Percentiles rank a stretch among this genome's conserved stretches.
phyloP scores from a whole-genome alignment of 2,113 vertebrate genomes.

The Perca fluviatilis region DNA sequence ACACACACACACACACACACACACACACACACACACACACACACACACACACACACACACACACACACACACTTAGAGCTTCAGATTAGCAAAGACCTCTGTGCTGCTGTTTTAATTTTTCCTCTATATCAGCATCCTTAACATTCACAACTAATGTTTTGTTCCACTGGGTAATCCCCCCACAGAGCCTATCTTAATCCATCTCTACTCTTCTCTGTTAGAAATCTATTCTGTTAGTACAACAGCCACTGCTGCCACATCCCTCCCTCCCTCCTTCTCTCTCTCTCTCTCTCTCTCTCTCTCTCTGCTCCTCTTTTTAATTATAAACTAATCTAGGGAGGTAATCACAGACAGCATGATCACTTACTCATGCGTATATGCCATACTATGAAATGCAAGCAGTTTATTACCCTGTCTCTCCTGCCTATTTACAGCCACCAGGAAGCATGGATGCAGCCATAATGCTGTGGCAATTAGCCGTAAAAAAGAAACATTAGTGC shows the following conservation, averaged over 20 bases:
- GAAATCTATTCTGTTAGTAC: constrained; percentile 35
- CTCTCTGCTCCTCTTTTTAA: constrained; percentile 62
- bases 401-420: constrained; percentile 32
- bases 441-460: constrained; percentile 37
- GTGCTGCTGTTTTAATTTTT: constrained; percentile 49
- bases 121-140: constrained; percentile 58
- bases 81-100: constrained; percentile 30
- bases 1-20: constrained; percentile 11
- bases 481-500: constrained; percentile 40
- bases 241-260: not conserved
- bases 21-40: constrained; percentile 16
- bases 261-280: not conserved
- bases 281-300: not conserved
- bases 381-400: constrained; percentile 33
- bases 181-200: constrained; percentile 48
- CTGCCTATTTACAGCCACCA: constrained; percentile 36
- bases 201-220: constrained; percentile 42
- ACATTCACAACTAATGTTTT: constrained; percentile 51
- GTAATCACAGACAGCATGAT: constrained; percentile 65
- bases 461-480: constrained; percentile 47
- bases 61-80: constrained; percentile 4
- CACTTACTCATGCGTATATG: constrained; percentile 46
- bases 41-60: constrained; percentile 24
- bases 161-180: constrained; percentile 50
- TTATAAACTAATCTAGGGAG: constrained; percentile 69